These are phyloP conservation scores for Diarsia brunnea DNA, from an alignment of 2,888 invertebrate genomes.

Conservation along the genomic window DNA sequence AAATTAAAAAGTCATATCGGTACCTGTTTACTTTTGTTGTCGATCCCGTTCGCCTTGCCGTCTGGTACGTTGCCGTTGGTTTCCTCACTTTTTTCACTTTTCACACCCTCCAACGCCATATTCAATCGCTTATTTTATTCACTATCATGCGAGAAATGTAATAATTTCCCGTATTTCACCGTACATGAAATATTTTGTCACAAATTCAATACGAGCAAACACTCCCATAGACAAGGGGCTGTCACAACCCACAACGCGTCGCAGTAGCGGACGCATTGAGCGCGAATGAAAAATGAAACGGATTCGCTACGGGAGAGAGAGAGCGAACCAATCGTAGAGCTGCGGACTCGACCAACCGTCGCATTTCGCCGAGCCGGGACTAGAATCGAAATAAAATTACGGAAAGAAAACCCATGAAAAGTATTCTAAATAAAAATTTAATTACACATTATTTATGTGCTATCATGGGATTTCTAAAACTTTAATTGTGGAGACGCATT, in stretches of 20 bases:
- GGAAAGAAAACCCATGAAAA: slow-evolving; percentile 4
- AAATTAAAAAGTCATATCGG: slow-evolving; percentile 74
- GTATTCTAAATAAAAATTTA: not conserved
- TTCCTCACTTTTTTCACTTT: slow-evolving; percentile 90
- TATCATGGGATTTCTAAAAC: not conserved
- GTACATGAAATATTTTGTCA: slow-evolving; percentile 80
- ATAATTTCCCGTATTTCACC: slow-evolving; percentile 79
- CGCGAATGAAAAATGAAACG: slow-evolving; percentile 84
- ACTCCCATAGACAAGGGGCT: slow-evolving; percentile 86
- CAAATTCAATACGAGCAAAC: slow-evolving; percentile 85
- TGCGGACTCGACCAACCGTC: slow-evolving; percentile 53
- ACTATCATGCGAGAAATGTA: slow-evolving; percentile 86
- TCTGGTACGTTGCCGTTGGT: slow-evolving; percentile 89
- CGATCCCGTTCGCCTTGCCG: slow-evolving; percentile 90
- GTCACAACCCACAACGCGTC: slow-evolving; percentile 76
- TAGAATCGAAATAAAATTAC: slow-evolving; percentile 14
- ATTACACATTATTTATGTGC: not conserved
- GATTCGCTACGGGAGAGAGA: slow-evolving; percentile 70
- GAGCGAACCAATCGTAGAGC: slow-evolving; percentile 69
- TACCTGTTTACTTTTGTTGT: slow-evolving; percentile 91
- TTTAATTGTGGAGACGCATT: not conserved
- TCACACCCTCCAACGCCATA: slow-evolving; percentile 90
- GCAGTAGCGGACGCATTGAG: slow-evolving; percentile 84
- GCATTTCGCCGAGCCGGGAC: slow-evolving; percentile 48
- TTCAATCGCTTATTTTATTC: slow-evolving; percentile 85